These are phyloP conservation scores for Echinometra lucunter DNA, from an alignment of 53 echinoderm and acorn worm species.

Conservation along the genomic window DNA sequence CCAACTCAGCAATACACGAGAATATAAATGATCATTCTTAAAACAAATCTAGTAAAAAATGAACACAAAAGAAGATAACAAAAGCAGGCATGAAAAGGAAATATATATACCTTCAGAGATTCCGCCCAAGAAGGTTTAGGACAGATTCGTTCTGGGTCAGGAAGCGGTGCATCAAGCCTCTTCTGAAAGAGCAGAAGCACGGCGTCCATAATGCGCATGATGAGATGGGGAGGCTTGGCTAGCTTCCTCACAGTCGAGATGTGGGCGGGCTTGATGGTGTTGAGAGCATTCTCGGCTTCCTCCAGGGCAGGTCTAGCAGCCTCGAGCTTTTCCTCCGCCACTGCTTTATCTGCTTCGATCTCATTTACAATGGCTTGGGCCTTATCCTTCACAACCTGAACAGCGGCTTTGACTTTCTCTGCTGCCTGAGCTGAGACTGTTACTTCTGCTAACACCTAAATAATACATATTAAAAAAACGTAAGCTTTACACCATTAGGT, in stretches of 20 bases:
- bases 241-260: constrained; percentile 98
- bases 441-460: constrained; percentile 95
- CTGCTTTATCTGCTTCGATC: constrained; percentile 91
- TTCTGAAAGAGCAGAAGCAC: constrained; percentile 93
- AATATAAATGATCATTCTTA: no score
- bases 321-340: constrained; percentile 91
- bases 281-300: constrained; percentile 92
- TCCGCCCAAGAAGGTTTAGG: constrained; percentile 97
- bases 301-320: constrained; percentile 95
- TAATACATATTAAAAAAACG: neutral
- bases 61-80: no score
- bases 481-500: no score
- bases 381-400: constrained; percentile 98
- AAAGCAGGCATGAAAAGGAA: neutral
- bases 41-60: no score
- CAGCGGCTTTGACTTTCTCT: constrained; percentile 92
- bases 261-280: constrained; percentile 98
- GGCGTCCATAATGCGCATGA: constrained; percentile 99
- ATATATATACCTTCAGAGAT: constrained; percentile 85
- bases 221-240: constrained; percentile 98
- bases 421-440: constrained; percentile 97
- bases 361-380: constrained; percentile 96
- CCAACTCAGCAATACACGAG: no score
- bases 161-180: constrained; percentile 70
- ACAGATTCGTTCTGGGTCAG: constrained; percentile 90